Evolutionary conservation across 2,113 vertebrate genomes (phyloP).

Genomic region (Grantiella picta): DNA sequence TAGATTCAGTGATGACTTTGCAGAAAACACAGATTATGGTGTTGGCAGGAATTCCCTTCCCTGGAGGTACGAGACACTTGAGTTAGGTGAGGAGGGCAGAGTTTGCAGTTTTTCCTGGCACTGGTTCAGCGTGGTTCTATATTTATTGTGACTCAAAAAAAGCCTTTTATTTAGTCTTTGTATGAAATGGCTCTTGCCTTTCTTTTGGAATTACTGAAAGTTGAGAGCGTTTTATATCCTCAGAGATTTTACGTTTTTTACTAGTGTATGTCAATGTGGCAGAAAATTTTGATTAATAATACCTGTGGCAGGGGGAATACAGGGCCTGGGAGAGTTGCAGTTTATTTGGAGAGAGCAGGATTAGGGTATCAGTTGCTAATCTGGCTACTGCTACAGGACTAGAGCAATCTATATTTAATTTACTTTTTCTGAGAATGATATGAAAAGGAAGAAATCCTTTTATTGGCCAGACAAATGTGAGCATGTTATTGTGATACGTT

Average conservation of each 20-base stretch:
- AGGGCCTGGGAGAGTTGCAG: neutral
- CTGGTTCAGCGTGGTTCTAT: slow-evolving; percentile 1
- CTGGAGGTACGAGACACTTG: neutral
- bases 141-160: slow-evolving; percentile 23
- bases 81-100: slow-evolving; percentile 47
- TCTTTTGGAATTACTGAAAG: neutral
- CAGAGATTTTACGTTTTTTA: neutral
- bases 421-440: neutral
- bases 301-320: neutral
- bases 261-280: neutral
- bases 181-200: neutral
- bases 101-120: slow-evolving; percentile 44
- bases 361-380: neutral
- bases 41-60: slow-evolving; percentile 43
- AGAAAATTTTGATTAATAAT: neutral
- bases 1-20: slow-evolving; percentile 32
- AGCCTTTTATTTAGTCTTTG: slow-evolving; percentile 19
- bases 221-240: neutral
- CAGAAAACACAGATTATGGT: neutral
- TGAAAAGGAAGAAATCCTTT: slow-evolving; percentile 6
- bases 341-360: neutral
- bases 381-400: neutral
- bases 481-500: slow-evolving; percentile 61
- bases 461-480: neutral
- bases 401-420: neutral